Conservation (phyloP, 2,113 vertebrate species). For the Mobula hypostoma region DNA sequence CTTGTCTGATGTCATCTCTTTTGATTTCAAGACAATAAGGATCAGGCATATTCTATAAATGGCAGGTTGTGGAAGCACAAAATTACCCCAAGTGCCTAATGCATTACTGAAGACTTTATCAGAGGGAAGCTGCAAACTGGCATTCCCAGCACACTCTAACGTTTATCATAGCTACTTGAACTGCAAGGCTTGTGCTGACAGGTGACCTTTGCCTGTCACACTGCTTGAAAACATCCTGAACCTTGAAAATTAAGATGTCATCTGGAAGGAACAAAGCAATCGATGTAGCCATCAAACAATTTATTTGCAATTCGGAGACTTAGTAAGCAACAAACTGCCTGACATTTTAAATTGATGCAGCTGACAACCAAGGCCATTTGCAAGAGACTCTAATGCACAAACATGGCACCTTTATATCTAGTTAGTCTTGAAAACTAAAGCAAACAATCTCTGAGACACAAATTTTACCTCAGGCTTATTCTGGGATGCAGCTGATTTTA, state of each 20-base stretch:
- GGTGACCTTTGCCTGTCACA: constrained; percentile 35
- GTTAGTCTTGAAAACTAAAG: not conserved
- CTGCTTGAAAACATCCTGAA: constrained; percentile 25
- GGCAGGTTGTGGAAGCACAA: not conserved
- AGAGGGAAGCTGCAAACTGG: not conserved
- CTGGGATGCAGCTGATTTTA: not conserved
- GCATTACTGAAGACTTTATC: not conserved
- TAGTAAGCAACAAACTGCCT: constrained; percentile 24
- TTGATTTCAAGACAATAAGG: not conserved
- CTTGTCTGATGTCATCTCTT: not conserved
- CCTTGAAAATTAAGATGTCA: constrained; percentile 34
- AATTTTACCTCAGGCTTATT: not conserved
- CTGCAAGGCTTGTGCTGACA: constrained; percentile 26
- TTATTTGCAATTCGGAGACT: constrained; percentile 31
- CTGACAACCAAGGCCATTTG: constrained; percentile 21
- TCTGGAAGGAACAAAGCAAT: constrained; percentile 18
- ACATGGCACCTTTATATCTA: not conserved
- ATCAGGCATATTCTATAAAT: not conserved
- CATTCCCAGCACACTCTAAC: not conserved
- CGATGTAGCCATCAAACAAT: constrained; percentile 24
- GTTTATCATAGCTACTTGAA: not conserved
- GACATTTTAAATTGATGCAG: constrained; percentile 29
- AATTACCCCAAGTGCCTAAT: not conserved
- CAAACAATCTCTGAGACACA: not conserved
- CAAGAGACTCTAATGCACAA: not conserved